Base-by-base conservation (phyloP, 2,888 invertebrate species). In the Alsophila aescularia region DNA sequence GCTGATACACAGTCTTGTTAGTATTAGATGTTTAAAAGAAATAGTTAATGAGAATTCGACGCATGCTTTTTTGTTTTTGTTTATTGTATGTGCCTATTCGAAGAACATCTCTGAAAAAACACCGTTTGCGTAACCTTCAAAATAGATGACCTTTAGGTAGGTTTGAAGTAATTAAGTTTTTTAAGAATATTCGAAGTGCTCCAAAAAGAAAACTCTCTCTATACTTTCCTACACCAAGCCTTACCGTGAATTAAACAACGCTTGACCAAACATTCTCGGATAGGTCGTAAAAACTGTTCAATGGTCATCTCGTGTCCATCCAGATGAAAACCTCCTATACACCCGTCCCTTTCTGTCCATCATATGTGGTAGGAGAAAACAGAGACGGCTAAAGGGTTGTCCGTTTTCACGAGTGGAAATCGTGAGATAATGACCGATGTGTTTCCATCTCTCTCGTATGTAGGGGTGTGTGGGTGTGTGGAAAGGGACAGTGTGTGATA, bases 361-460 rank as follows among this genome's bases (percentile, higher is more conserved):
- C 69, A 69, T 69, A 72, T 64, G 61, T 67, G 68, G 69, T 72
- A 70, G 68, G 75, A 65, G 79, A 80, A 85, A 88, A 89, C 79
- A 80, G 90, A 90, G 90, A 90, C 79, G 72, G 77, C 75, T 80
- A 81, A 83, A 82, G 88, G 85, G 83, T 84, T 85, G 85, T 77
- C 79, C 75, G 84, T 88, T 90, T 90, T 88, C 87, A 77, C 74
- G 70, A 74, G 79, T 79, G 86, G 70, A 87, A 90, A 90, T 72
- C 77, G 66, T 60, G 69, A 69, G 76, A 77, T 82, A 77, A 81
- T 82, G 81, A 77, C 79, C 80, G 73, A 83, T 83, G 66, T 87
- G 85, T 72, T 82, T 73, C 83, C 77, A 81, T 91, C 91, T 82
- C 89, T 69, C 81, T 91, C 90, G 79, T 84, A 80, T 88, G 86